A percentile compares a stretch with the other conserved stretches of the same genome.
Evolutionary conservation across 2,113 vertebrate genomes (phyloP).

Genomic region (Orcinus orca): DNA sequence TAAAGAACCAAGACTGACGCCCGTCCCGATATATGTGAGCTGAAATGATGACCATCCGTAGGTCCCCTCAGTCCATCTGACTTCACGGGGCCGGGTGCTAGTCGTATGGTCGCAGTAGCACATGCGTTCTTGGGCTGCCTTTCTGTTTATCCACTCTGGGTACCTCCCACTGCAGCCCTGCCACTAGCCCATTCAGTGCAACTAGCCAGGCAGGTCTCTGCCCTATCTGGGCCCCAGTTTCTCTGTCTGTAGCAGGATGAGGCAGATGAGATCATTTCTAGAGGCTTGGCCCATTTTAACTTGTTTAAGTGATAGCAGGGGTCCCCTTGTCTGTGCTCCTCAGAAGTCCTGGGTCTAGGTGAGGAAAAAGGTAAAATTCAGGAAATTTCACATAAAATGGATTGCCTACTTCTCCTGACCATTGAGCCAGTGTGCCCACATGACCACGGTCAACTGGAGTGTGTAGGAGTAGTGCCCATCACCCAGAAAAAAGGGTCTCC

Average conservation of each 20-base stretch:
- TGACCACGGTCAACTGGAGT: neutral
- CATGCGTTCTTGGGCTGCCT: neutral
- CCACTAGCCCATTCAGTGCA: neutral
- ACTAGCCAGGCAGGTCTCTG: neutral
- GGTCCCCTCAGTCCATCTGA: neutral
- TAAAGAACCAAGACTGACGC: neutral
- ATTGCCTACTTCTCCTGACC: neutral
- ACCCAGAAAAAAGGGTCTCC: neutral
- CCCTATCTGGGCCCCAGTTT: neutral
- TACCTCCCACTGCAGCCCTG: neutral
- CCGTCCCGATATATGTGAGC: neutral
- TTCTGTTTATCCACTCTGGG: neutral
- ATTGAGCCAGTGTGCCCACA: neutral
- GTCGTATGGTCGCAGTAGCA: neutral
- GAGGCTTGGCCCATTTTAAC: neutral
- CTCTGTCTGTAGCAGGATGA: neutral
- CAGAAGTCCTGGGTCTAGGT: neutral
- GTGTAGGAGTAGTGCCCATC: fast-evolving
- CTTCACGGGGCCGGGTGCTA: neutral
- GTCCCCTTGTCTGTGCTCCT: neutral
- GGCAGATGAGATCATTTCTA: neutral
- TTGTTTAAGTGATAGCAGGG: neutral
- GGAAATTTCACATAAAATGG: neutral
- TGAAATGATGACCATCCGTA: neutral
- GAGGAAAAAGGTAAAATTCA: neutral